phyloP scores from a whole-genome alignment of 2,797 vertebrate genomes.

The Sebastes aleutianus region DNA sequence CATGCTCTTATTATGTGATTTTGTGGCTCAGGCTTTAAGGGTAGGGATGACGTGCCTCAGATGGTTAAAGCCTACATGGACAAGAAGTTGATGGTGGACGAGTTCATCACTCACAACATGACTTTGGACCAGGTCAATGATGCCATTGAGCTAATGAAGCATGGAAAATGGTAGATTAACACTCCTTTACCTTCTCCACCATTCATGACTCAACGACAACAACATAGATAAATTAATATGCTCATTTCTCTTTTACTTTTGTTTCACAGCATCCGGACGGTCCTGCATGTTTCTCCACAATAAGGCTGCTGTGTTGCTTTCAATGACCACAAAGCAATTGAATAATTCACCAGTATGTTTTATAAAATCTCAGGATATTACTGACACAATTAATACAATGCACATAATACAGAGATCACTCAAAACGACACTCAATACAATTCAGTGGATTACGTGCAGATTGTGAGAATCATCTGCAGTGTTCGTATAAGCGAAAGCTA shows the following conservation, averaged over 20 bases:
- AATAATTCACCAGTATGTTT: neutral
- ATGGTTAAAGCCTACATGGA: slow-evolving; percentile 86
- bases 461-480: neutral
- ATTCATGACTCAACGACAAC: neutral
- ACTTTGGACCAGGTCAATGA: slow-evolving; percentile 84
- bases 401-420: neutral
- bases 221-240: neutral
- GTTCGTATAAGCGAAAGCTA: neutral
- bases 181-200: neutral
- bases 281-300: slow-evolving; percentile 67
- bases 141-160: slow-evolving; percentile 86
- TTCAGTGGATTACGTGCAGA: neutral
- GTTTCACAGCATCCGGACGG: slow-evolving; percentile 81
- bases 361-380: neutral
- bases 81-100: slow-evolving; percentile 86
- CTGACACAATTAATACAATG: neutral
- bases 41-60: slow-evolving; percentile 78
- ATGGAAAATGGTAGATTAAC: slow-evolving; percentile 82
- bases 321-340: neutral
- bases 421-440: neutral
- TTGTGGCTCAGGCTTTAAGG: slow-evolving; percentile 79
- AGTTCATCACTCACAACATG: slow-evolving; percentile 88
- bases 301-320: slow-evolving; percentile 7
- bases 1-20: neutral
- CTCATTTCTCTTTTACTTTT: slow-evolving; percentile 8